These are phyloP conservation scores for Trichonephila clavata DNA, from an alignment of 1,140 invertebrate genomes.

Conservation along the genomic window DNA sequence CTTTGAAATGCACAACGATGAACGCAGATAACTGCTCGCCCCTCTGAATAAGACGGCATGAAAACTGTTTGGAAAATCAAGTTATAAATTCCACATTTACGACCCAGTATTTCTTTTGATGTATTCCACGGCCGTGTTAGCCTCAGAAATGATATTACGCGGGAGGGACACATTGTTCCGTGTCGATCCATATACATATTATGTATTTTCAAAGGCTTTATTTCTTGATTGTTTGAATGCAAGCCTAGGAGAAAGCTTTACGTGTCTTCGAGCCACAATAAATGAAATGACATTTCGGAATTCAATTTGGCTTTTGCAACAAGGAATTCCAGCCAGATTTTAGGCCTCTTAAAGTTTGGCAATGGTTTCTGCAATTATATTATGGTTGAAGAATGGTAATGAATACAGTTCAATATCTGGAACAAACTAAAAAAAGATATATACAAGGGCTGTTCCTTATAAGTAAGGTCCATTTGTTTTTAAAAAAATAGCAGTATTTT, in stretches of 20 bases:
- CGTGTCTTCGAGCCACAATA: not conserved
- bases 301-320: constrained; percentile 6
- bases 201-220: constrained; percentile 21
- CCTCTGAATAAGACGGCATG: constrained; percentile 47
- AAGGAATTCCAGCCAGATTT: constrained; percentile 13
- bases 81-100: constrained; percentile 74
- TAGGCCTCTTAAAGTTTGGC: not conserved
- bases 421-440: too few species aligned
- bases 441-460: too few species aligned
- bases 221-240: constrained; percentile 26
- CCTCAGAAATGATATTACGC: constrained; percentile 38
- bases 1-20: constrained; percentile 61
- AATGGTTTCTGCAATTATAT: not conserved
- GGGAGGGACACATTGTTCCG: constrained; percentile 36
- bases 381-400: not conserved
- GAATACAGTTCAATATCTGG: not conserved
- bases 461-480: too few species aligned
- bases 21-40: constrained; percentile 30
- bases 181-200: constrained; percentile 34
- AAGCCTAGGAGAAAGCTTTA: not conserved
- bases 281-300: not conserved
- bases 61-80: constrained; percentile 72
- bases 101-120: constrained; percentile 48
- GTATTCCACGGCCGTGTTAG: constrained; percentile 42
- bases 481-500: too few species aligned